These are phyloP conservation scores for Hirtodrosophila confusa DNA, from an alignment of 2,888 invertebrate species.

Conservation along the genomic window DNA sequence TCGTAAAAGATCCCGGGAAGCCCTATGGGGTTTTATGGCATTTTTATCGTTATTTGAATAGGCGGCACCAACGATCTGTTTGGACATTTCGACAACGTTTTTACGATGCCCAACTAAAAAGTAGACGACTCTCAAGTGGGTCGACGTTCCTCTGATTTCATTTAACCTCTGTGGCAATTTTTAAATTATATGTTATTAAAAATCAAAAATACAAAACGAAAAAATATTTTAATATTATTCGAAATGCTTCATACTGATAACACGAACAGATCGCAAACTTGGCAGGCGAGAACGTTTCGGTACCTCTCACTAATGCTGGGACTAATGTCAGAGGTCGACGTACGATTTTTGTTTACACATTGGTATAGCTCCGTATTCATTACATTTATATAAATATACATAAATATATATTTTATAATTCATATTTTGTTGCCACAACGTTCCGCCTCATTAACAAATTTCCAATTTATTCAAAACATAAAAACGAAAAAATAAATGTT, in stretches of 20 bases:
- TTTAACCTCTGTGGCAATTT: slow-evolving; percentile 72
- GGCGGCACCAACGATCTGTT: slow-evolving; percentile 80
- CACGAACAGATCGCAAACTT: slow-evolving; percentile 32
- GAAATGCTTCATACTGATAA: slow-evolving; percentile 57
- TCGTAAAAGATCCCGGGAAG: slow-evolving; percentile 46
- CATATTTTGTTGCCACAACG: slow-evolving; percentile 32
- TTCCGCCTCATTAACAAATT: slow-evolving; percentile 57
- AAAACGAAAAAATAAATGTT: slow-evolving; percentile 4
- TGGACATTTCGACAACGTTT: slow-evolving; percentile 77
- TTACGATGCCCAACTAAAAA: slow-evolving; percentile 50
- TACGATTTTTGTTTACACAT: slow-evolving; percentile 51
- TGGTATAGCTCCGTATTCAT: slow-evolving; percentile 12
- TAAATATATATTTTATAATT: slow-evolving; percentile 20
- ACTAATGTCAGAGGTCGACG: slow-evolving; percentile 49
- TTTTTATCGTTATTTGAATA: slow-evolving; percentile 80
- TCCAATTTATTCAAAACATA: slow-evolving; percentile 46
- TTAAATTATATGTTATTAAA: slow-evolving; percentile 49
- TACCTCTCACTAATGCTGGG: slow-evolving; percentile 15
- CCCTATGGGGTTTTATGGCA: slow-evolving; percentile 61
- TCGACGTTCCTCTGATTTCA: slow-evolving; percentile 52
- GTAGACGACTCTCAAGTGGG: slow-evolving; percentile 63
- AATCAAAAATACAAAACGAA: slow-evolving; percentile 25
- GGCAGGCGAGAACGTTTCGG: slow-evolving; percentile 16
- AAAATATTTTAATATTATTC: slow-evolving; percentile 4
- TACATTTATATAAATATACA: slow-evolving; percentile 23